phyloP scores from a whole-genome alignment of 2,888 invertebrate species.

The Cyclophora albipunctata region DNA sequence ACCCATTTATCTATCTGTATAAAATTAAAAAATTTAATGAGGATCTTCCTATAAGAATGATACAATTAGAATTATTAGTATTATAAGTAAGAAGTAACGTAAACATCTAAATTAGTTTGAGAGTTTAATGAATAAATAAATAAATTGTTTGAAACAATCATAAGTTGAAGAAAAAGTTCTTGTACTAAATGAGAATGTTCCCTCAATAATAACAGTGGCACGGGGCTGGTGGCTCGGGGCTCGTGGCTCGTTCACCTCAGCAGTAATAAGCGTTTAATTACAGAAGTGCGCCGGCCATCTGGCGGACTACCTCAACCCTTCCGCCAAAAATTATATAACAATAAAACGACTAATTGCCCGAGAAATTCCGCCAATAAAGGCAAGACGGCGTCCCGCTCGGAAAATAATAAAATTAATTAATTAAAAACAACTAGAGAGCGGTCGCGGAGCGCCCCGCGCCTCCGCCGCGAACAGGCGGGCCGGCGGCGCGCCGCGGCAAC shows the following conservation, averaged over 20 bases:
- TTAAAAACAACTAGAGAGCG: constrained; percentile 56
- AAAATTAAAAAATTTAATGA: too few relatives aligned
- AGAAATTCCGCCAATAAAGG: constrained; percentile 69
- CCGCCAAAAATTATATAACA: constrained; percentile 71
- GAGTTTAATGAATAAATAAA: too few relatives aligned
- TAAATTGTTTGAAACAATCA: too few relatives aligned
- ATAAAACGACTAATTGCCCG: constrained; percentile 74
- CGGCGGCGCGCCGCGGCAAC: constrained; percentile 12
- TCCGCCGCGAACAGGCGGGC: constrained; percentile 16
- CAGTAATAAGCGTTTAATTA: constrained; percentile 42
- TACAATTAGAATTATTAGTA: too few relatives aligned
- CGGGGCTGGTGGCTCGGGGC: too few relatives aligned
- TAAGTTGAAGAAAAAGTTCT: too few relatives aligned
- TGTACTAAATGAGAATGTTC: constrained; percentile 2
- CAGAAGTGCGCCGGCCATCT: constrained; percentile 27
- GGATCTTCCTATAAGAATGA: too few relatives aligned
- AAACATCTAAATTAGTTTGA: too few relatives aligned
- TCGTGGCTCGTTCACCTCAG: constrained; percentile 20
- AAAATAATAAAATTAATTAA: constrained; percentile 76
- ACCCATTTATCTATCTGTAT: too few relatives aligned
- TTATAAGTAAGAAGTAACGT: too few relatives aligned
- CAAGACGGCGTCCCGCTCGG: constrained; percentile 53
- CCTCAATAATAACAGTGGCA: constrained; percentile 13
- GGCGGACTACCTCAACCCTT: constrained; percentile 56
- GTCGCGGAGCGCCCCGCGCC: too few relatives aligned